These are phyloP conservation scores for Vultur gryphus DNA, from an alignment of 2,797 vertebrate genomes.

Conservation along the genomic window DNA sequence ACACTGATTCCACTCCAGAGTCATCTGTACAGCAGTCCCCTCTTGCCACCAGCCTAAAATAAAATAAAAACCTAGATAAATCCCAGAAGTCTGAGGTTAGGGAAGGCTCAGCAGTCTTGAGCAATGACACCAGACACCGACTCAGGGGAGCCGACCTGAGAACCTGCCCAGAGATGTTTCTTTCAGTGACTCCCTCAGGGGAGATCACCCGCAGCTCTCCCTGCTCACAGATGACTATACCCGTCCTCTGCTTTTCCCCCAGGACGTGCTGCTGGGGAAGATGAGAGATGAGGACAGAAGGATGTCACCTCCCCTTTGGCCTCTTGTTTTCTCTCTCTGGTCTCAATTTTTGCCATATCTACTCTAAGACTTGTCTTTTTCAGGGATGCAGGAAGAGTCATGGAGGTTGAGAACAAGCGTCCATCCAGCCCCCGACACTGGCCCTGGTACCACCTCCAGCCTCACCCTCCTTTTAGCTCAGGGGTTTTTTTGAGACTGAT, in stretches of 20 bases:
- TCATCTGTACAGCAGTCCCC: neutral
- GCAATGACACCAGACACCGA: neutral
- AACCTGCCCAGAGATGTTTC: neutral
- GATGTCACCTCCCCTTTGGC: neutral
- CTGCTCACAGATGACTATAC: neutral
- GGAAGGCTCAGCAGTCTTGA: neutral
- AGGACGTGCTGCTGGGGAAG: neutral
- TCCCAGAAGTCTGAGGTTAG: neutral
- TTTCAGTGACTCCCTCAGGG: neutral
- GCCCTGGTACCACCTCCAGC: neutral
- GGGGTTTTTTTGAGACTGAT: neutral
- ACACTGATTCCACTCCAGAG: neutral
- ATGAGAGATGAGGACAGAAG: neutral
- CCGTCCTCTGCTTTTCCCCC: neutral
- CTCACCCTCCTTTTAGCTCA: neutral
- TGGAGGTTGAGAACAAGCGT: neutral
- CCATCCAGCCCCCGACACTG: fast-evolving
- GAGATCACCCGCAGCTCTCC: neutral
- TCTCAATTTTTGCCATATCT: neutral
- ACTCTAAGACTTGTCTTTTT: neutral
- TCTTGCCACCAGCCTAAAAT: neutral
- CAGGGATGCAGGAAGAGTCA: neutral
- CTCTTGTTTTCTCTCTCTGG: neutral
- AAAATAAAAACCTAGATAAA: neutral
- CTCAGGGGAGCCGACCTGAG: neutral